A percentile compares a stretch with the other conserved stretches of the same genome.
These are phyloP conservation scores for Oasisia sp. DNA, from an alignment of 2,888 invertebrate genomes.

Conservation along the genomic window DNA sequence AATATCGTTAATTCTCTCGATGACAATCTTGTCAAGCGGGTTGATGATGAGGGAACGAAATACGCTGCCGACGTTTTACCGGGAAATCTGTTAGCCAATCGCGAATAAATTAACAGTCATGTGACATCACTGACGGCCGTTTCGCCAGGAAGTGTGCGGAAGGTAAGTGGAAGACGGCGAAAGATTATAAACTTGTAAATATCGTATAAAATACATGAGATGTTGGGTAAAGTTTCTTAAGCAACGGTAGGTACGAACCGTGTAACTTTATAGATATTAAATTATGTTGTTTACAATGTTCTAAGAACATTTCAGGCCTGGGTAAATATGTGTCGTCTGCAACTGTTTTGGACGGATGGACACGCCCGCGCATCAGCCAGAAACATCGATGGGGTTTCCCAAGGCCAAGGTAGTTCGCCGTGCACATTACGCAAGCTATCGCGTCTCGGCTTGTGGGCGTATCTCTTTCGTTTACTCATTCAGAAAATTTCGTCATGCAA, in stretches of 20 bases:
- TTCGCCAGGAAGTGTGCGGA: conserved; percentile 12
- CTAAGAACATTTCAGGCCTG: background rate
- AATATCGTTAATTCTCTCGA: no score
- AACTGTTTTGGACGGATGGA: background rate
- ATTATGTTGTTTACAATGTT: background rate
- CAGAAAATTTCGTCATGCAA: background rate
- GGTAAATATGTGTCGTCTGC: background rate
- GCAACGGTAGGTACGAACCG: background rate
- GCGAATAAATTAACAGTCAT: background rate
- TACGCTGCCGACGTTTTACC: background rate
- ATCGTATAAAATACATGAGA: background rate
- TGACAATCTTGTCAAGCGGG: background rate
- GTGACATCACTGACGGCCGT: conserved; percentile 13
- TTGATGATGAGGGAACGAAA: background rate
- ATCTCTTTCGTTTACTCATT: background rate
- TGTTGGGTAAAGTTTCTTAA: background rate
- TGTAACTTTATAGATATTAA: background rate
- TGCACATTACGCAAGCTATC: background rate
- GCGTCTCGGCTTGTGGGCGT: background rate
- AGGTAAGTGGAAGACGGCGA: background rate
- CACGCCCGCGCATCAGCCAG: background rate
- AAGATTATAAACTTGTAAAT: conserved; percentile 5
- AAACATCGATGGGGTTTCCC: background rate
- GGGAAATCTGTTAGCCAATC: conserved; percentile 17
- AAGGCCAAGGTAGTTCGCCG: background rate